Evolutionary conservation across 2,797 vertebrate species (phyloP), one percentile per base, ranked within the genome.

Genomic region (Xerus rutilus): DNA sequence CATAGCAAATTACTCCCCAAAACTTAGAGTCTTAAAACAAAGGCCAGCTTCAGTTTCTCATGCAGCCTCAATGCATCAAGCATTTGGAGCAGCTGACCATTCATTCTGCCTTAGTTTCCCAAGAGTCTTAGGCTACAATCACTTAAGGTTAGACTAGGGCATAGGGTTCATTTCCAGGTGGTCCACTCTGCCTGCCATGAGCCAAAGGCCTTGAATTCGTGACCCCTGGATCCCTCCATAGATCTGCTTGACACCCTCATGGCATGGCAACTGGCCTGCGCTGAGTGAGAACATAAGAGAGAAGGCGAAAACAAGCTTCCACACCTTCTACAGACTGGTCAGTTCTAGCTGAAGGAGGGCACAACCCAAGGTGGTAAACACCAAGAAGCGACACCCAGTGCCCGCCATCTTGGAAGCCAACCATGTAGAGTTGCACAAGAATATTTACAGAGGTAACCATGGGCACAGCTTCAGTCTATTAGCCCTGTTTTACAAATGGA

Each of bases 401-500:
- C 28, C 13, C 17, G 47, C 5, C 21, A 59, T 72, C 52, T 72
- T 49, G 20, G 30, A 92, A 72, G 28, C 28, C 84, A 62, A 47
- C 69, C 39, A 81, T 18, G 85, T 9, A 39, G 5, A 85, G 3
- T 39, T 62, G 9, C 23, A 21, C 86, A 67, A 69, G 96, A 83
- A 35, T 64, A 93, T 82, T 82, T 62, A 65, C 35, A 85, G 54
- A 89, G 67, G 79, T 32, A 54, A 45, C 39, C 69, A 25, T 2
- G 32, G 28, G 39, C 47, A 43, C 73, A 30, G 70, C 62, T 25
- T 69, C 87, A 45, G 57, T 81, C 23, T 72, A 35, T 45, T 73
- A 88, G 15, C 35, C 47, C 45, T 49, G 49, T 78, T 92, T 90
- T 92, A 83, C 84, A 91, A 93, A 95, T 78, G 25, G 15, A 93